These are phyloP conservation scores for Caerostris darwini DNA, from an alignment of 1,140 invertebrate genomes.

Conservation along the genomic window DNA sequence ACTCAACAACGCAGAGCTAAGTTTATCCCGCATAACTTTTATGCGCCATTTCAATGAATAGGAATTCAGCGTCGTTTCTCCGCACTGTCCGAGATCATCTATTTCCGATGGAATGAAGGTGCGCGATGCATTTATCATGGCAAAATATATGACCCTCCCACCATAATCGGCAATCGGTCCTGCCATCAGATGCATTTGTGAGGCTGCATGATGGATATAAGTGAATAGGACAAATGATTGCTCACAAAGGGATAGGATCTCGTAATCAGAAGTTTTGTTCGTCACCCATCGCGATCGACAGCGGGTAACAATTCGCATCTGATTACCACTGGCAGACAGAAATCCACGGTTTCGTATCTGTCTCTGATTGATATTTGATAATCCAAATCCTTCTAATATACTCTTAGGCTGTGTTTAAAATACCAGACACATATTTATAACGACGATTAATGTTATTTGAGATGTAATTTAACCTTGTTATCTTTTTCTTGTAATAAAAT, in stretches of 20 bases:
- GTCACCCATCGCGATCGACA: slow-evolving; percentile 14
- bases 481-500: too few relatives aligned
- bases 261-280: too few relatives aligned
- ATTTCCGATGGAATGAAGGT: too few relatives aligned
- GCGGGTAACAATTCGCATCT: slow-evolving; percentile 9
- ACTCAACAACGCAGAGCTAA: too few relatives aligned
- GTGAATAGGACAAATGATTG: too few relatives aligned
- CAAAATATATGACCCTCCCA: slow-evolving; percentile 55
- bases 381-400: slow-evolving; percentile 6
- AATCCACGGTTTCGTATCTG: background rate
- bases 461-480: too few relatives aligned
- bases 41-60: slow-evolving; percentile 37
- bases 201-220: slow-evolving; percentile 61
- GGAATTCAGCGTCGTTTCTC: background rate
- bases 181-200: slow-evolving; percentile 68
- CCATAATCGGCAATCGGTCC: slow-evolving; percentile 62
- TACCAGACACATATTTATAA: too few relatives aligned
- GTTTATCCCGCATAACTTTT: slow-evolving; percentile 15
- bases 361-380: background rate
- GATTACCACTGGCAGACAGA: background rate
- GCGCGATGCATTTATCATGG: too few relatives aligned
- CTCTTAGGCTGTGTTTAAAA: background rate
- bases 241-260: too few relatives aligned
- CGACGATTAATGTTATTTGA: too few relatives aligned
- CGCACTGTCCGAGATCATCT: background rate